Conservation (phyloP, 2,113 vertebrate genomes). For the Hemiscyllium ocellatum region DNA sequence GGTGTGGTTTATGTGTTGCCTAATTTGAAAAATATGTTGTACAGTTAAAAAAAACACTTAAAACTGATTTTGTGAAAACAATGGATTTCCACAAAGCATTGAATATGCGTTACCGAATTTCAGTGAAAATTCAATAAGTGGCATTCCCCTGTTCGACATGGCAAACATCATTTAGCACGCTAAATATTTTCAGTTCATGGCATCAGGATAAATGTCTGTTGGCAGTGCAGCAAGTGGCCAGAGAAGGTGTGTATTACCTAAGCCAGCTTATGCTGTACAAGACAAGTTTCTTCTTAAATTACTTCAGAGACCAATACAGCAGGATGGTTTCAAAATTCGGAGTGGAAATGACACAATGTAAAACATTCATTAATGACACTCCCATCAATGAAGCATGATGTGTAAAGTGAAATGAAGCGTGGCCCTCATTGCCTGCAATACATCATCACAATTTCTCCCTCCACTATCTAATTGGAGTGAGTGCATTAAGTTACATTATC, state of each 20-base stretch:
- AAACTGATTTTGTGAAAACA: not conserved
- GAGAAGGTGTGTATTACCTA: not conserved
- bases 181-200: not conserved
- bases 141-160: not conserved
- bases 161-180: not conserved
- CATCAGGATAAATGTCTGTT: not conserved
- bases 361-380: constrained; percentile 6
- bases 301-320: constrained; percentile 2
- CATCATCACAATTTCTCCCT: not conserved
- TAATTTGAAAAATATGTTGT: not conserved
- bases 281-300: not conserved
- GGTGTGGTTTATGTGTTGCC: not conserved
- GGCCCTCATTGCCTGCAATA: not conserved
- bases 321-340: not conserved
- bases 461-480: not conserved
- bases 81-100: not conserved
- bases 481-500: not conserved
- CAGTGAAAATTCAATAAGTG: not conserved
- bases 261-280: not conserved
- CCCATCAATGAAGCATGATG: constrained; percentile 34
- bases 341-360: constrained; percentile 30
- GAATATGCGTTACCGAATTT: not conserved
- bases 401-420: not conserved
- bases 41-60: not conserved
- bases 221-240: not conserved